A percentile compares a stretch with the other conserved stretches of the same genome.
Evolutionary conservation across 37 sponge, comb jelly and placozoan genomes (phyloP).

Genomic region (Ephydatia muelleri): DNA sequence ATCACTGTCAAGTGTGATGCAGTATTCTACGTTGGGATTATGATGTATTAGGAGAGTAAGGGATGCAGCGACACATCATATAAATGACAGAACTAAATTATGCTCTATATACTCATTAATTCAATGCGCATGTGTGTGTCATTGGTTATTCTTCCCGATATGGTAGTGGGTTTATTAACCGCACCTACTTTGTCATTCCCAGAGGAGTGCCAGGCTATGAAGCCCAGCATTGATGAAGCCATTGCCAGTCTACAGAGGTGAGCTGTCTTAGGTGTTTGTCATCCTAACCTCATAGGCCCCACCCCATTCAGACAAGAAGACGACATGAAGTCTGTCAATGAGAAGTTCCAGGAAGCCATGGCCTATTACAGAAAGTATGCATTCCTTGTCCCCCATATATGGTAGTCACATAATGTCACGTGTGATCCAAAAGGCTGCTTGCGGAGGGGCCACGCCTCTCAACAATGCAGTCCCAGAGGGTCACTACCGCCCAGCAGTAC

Average conservation of each 20-base stretch:
- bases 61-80: no score
- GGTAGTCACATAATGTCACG: background rate
- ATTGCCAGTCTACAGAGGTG: conserved; percentile 56
- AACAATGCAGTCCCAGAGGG: background rate
- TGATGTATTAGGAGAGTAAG: no score
- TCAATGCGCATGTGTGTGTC: no score
- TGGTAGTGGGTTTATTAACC: no score
- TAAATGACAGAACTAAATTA: no score
- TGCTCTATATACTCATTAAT: no score
- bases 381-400: background rate
- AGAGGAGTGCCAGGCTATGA: conserved; percentile 82
- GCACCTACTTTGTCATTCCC: background rate
- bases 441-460: conserved; percentile 52
- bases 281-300: background rate
- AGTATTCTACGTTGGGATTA: no score
- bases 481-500: background rate
- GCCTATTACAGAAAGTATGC: conserved; percentile 66
- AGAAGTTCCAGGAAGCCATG: conserved; percentile 76
- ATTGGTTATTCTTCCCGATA: no score
- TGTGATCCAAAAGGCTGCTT: conserved; percentile 20
- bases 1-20: no score
- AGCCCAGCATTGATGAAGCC: conserved; percentile 53
- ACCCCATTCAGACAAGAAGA: conserved; percentile 31
- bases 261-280: background rate
- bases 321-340: conserved; percentile 67